Conservation (phyloP, 2,113 vertebrate genomes). For the Pseudopodoces humilis region DNA sequence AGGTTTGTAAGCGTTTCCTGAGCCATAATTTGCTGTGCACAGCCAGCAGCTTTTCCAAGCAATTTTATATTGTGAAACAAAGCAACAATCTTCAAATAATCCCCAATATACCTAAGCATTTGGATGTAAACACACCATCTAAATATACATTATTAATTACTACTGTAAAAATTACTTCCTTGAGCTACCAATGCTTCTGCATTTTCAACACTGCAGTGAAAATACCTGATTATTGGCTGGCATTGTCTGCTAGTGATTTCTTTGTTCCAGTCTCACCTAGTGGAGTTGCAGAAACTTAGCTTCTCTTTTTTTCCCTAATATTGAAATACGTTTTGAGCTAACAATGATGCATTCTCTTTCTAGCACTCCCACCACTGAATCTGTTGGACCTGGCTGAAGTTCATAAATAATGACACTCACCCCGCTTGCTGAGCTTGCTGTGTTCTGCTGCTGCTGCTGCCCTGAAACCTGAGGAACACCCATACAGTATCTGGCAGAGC, state of each 20-base stretch:
- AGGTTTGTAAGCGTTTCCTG: not conserved
- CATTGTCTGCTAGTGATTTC: not conserved
- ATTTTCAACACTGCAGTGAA: not conserved
- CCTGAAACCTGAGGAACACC: conserved; percentile 26
- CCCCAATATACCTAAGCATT: not conserved
- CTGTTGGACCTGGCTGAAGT: not conserved
- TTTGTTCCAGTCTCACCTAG: not conserved
- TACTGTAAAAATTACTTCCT: not conserved
- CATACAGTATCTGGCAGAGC: not conserved
- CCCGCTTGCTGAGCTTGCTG: conserved; percentile 12
- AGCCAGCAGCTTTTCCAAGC: not conserved
- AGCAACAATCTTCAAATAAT: not conserved
- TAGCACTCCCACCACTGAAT: not conserved
- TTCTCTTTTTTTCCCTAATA: not conserved
- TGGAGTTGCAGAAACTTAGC: not conserved
- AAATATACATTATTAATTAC: not conserved
- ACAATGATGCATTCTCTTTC: not conserved
- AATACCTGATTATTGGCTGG: not conserved
- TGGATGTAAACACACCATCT: not conserved
- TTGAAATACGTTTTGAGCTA: not conserved
- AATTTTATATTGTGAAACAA: not conserved
- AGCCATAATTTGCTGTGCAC: not conserved
- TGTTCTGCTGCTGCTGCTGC: not conserved
- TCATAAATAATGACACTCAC: not conserved
- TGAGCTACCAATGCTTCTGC: not conserved